Conservation (phyloP, 2,797 vertebrate species). For the Remorina albescens region DNA sequence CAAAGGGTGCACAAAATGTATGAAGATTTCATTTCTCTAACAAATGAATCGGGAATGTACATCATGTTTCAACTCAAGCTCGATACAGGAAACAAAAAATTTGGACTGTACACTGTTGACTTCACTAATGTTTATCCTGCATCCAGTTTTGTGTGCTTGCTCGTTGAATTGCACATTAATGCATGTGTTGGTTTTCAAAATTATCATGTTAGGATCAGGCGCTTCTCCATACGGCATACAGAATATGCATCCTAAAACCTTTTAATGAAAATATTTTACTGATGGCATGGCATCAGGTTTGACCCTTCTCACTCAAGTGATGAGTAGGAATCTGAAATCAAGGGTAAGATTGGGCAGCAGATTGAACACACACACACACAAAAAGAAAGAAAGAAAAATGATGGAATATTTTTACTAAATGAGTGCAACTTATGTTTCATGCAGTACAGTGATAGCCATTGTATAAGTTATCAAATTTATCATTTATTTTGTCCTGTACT, state of each 20-base stretch:
- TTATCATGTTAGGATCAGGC: conserved; percentile 5
- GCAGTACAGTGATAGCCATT: conserved; percentile 26
- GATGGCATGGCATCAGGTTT: not conserved
- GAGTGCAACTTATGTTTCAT: conserved; percentile 30
- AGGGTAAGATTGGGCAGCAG: conserved; percentile 3
- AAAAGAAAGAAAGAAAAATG: too few relatives aligned
- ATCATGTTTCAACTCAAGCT: conserved; percentile 38
- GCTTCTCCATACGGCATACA: conserved; percentile 9
- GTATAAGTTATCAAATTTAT: conserved; percentile 8
- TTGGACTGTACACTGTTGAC: conserved; percentile 60
- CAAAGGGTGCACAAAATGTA: conserved; percentile 29
- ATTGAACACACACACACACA: conserved; percentile 17
- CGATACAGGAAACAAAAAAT: conserved; percentile 26
- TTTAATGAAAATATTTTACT: conserved; percentile 13
- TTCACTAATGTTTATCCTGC: conserved; percentile 65
- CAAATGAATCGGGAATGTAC: conserved; percentile 54
- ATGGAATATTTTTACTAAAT: not conserved
- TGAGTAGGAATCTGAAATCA: conserved; percentile 19
- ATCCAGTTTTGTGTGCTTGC: conserved; percentile 69
- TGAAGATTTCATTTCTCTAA: conserved; percentile 44
- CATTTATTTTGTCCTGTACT: not conserved
- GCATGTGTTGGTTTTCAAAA: conserved; percentile 57
- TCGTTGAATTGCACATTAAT: conserved; percentile 72
- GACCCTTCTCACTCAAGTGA: conserved; percentile 14
- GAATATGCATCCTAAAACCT: not conserved